Evolutionary conservation across 1,140 invertebrate genomes (phyloP), one percentile per base, ranked within the genome.

Genomic region (Meteorus sp.): DNA sequence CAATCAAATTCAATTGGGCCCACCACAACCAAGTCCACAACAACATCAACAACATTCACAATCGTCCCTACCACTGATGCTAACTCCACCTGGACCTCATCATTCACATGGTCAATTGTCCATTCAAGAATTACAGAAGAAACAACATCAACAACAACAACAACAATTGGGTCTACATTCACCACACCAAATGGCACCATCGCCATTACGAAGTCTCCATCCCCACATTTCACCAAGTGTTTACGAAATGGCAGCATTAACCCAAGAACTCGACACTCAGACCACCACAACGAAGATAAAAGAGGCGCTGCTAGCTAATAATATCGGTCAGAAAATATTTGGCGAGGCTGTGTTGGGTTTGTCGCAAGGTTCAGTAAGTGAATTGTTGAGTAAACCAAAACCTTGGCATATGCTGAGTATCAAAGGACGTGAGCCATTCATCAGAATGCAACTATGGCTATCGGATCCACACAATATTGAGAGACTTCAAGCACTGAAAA

Each of bases 371-470:
- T 98, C 95, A 0, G 96, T 98, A 0, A 97, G 94, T 71, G 97
- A 99, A 79, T 80, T 99, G 11, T 82, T 99, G 0, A 97, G 95
- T 43, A 98, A 99, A 79, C 97, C 97, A 1, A 98, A 98, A 73
- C 96, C 96, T 0, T 99, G 97, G 97, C 94, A 97, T 72, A 97
- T 98, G 95, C 85, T 99, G 5, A 97, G 94, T 67, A 97, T 98
- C 73, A 99, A 99, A 78, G 96, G 96, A 0, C 83, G 96, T 23
- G 96, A 99, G 76, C 97, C 97, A 0, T 99, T 98, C 81, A 97
- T 98, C 60, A 85, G 96, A 59, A 99, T 99, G 96, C 95, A 98
- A 74, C 78, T 97, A 19, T 99, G 96, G 96, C 81, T 99, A 7
- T 92, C 90, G 62, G 96, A 99, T 73, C 87, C 94, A 7, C 89